Evolutionary conservation across 1,140 invertebrate species (phyloP).

Genomic region (Meteorus sp.): DNA sequence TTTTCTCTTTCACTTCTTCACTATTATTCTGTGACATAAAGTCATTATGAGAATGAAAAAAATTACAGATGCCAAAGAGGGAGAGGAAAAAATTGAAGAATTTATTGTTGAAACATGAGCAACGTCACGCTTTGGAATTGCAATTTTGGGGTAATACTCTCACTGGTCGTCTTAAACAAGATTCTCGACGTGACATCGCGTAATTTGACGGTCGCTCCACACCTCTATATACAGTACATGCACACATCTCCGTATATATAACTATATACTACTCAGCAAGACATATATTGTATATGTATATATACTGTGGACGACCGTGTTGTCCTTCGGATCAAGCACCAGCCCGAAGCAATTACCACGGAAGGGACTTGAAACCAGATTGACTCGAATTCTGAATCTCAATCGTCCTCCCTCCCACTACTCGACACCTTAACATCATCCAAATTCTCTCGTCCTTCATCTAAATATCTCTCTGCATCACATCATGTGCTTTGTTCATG

Average conservation of each 20-base stretch:
- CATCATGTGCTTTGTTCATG: no score
- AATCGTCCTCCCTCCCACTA: background rate
- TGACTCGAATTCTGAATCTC: conserved; percentile 7
- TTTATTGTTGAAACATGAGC: conserved; percentile 9
- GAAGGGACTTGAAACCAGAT: background rate
- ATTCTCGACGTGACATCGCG: conserved; percentile 16
- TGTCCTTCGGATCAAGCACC: conserved; percentile 20
- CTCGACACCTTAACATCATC: background rate
- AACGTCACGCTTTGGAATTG: conserved; percentile 12
- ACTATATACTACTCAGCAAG: no score
- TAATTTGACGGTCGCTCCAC: conserved; percentile 14
- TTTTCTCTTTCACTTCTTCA: no score
- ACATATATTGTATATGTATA: no score
- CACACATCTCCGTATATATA: no score
- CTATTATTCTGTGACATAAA: background rate
- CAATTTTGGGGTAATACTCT: conserved; percentile 14
- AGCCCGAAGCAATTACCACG: conserved; percentile 5
- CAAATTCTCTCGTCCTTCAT: no score
- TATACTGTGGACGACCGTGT: no score
- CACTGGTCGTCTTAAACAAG: conserved; percentile 2
- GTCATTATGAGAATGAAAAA: background rate
- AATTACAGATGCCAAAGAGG: background rate
- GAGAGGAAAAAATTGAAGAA: background rate
- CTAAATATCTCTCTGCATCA: no score
- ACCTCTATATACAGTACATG: no score